Evolutionary conservation across 2,113 vertebrate genomes (phyloP).

Genomic region (Myotis brandtii): DNA sequence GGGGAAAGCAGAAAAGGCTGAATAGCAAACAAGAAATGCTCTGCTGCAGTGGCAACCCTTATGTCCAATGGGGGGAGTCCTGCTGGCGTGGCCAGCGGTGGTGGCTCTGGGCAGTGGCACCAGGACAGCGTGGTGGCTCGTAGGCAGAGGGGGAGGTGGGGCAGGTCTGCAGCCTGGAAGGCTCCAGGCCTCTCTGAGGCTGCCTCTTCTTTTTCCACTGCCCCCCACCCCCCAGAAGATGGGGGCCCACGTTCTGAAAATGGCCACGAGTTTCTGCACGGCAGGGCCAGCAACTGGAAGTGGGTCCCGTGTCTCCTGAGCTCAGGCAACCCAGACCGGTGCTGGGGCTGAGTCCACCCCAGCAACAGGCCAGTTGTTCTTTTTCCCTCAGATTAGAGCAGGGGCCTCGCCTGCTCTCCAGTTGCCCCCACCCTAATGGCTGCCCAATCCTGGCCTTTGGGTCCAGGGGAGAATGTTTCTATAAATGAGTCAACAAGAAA

Average conservation of each 20-base stretch:
- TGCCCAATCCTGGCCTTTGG: not conserved
- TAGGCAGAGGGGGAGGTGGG: not conserved
- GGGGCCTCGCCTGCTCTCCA: not conserved
- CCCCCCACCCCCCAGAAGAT: not conserved
- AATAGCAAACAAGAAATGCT: not conserved
- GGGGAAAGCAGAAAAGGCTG: not conserved
- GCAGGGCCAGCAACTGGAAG: not conserved
- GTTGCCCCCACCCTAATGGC: not conserved
- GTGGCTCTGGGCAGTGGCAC: not conserved
- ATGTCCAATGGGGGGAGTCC: not conserved
- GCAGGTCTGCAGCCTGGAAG: not conserved
- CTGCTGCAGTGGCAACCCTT: not conserved
- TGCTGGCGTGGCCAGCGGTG: not conserved
- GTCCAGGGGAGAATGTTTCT: not conserved
- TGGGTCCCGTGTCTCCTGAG: rapidly evolving
- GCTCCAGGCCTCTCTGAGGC: not conserved
- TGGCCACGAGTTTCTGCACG: not conserved
- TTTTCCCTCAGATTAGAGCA: not conserved
- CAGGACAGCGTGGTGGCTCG: not conserved
- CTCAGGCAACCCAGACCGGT: not conserved
- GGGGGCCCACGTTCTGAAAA: not conserved
- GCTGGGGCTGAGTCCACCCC: not conserved
- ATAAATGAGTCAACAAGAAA: not conserved
- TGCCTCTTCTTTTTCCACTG: not conserved
- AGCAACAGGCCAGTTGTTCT: not conserved